Evolutionary conservation across 2,888 invertebrate genomes (phyloP).

Genomic region (Biston stratarius): DNA sequence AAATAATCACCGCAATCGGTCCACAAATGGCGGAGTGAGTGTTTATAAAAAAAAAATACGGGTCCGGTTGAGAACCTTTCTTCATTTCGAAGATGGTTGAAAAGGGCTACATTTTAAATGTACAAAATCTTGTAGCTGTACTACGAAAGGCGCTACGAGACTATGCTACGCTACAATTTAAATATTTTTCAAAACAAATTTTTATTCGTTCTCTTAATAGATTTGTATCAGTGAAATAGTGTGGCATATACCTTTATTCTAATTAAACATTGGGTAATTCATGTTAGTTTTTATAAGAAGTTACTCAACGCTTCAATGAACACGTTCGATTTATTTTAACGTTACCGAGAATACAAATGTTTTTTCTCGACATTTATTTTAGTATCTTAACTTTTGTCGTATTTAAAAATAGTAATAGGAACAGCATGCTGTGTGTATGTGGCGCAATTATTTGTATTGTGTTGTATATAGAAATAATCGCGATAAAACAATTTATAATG

Average conservation of each 20-base stretch:
- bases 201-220: neutral
- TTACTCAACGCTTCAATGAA: slow-evolving; percentile 40
- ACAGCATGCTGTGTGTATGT: too few species aligned
- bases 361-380: slow-evolving; percentile 8
- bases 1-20: too few species aligned
- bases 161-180: neutral
- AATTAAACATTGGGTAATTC: slow-evolving; percentile 16
- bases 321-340: slow-evolving; percentile 44
- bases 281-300: slow-evolving; percentile 32
- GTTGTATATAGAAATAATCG: too few species aligned
- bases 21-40: too few species aligned
- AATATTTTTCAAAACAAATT: neutral
- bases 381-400: slow-evolving; percentile 1
- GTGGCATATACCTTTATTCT: slow-evolving; percentile 7
- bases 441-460: too few species aligned
- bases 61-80: too few species aligned
- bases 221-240: neutral
- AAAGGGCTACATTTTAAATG: neutral
- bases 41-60: too few species aligned
- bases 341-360: neutral
- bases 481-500: too few species aligned
- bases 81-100: too few species aligned
- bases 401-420: neutral
- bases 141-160: slow-evolving; percentile 2
- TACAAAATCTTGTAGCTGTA: neutral